These are phyloP conservation scores for Myrmecobius fasciatus DNA, from an alignment of 2,113 vertebrate species.

Conservation along the genomic window DNA sequence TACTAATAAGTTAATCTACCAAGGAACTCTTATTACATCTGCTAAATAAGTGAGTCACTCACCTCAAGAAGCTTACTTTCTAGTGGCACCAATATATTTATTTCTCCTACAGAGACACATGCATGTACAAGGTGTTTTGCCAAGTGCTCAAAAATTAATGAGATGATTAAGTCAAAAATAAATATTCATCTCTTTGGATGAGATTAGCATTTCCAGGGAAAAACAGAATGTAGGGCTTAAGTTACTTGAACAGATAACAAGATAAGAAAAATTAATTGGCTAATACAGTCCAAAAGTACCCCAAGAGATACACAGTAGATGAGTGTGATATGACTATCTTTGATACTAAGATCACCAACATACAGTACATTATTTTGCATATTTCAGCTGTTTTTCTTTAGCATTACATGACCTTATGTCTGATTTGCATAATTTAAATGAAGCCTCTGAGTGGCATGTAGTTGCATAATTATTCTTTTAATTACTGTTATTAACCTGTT, in stretches of 20 bases:
- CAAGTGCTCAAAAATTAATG: constrained; percentile 34
- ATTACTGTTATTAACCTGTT: constrained; percentile 65
- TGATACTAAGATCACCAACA: constrained; percentile 47
- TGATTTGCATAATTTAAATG: constrained; percentile 69
- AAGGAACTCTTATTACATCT: neutral
- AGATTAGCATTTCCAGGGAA: constrained; percentile 49
- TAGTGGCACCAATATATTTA: neutral
- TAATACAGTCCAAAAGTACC: constrained; percentile 66
- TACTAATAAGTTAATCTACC: constrained; percentile 1
- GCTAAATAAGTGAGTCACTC: constrained; percentile 16
- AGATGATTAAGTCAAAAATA: constrained; percentile 50
- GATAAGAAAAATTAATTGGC: constrained; percentile 72
- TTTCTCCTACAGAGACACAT: neutral
- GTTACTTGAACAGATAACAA: constrained; percentile 66
- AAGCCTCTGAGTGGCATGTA: constrained; percentile 66
- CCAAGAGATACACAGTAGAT: constrained; percentile 61
- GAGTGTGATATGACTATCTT: constrained; percentile 51
- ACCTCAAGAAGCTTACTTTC: constrained; percentile 6
- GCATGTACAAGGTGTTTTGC: constrained; percentile 11
- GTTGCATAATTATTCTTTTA: constrained; percentile 74
- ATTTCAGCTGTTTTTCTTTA: constrained; percentile 65
- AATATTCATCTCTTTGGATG: constrained; percentile 49
- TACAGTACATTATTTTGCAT: constrained; percentile 51
- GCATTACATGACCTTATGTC: constrained; percentile 57
- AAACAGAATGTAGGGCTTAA: constrained; percentile 55